Conservation (phyloP, 2,888 invertebrate genomes). For the Athetis lepigone region DNA sequence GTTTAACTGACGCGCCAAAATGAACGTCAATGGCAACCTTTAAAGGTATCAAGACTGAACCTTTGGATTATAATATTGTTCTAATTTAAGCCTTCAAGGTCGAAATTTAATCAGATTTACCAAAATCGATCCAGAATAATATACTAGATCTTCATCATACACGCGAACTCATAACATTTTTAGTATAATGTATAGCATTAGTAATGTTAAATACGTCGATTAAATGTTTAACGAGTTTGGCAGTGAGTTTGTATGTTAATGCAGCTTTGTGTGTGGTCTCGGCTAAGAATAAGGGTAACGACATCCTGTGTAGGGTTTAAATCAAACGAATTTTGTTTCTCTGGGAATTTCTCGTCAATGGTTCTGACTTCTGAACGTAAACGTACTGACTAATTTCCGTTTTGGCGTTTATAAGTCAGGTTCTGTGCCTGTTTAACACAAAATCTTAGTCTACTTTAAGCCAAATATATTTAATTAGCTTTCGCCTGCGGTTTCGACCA, state of each 20-base stretch:
- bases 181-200: conserved; percentile 1
- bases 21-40: too few relatives aligned
- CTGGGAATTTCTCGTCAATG: not conserved
- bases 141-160: conserved; percentile 20
- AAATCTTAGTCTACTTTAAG: too few relatives aligned
- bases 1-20: too few relatives aligned
- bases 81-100: conserved; percentile 22
- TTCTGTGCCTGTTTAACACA: too few relatives aligned
- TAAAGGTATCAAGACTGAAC: too few relatives aligned
- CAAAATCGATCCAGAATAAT: conserved; percentile 1
- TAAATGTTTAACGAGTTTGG: conserved; percentile 16
- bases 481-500: too few relatives aligned
- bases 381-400: too few relatives aligned
- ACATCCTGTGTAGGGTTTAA: not conserved
- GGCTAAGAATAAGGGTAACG: conserved; percentile 4
- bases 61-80: conserved; percentile 7
- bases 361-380: too few relatives aligned
- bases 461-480: too few relatives aligned
- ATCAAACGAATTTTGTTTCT: not conserved
- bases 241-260: conserved; percentile 14
- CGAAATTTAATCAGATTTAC: conserved; percentile 3
- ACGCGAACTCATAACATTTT: conserved; percentile 11
- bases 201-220: conserved; percentile 13
- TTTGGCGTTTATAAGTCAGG: too few relatives aligned
- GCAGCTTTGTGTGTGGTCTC: conserved; percentile 16